These are phyloP conservation scores for Gymnopithys bicolor DNA, from an alignment of 2,797 vertebrate genomes.

Conservation along the genomic window DNA sequence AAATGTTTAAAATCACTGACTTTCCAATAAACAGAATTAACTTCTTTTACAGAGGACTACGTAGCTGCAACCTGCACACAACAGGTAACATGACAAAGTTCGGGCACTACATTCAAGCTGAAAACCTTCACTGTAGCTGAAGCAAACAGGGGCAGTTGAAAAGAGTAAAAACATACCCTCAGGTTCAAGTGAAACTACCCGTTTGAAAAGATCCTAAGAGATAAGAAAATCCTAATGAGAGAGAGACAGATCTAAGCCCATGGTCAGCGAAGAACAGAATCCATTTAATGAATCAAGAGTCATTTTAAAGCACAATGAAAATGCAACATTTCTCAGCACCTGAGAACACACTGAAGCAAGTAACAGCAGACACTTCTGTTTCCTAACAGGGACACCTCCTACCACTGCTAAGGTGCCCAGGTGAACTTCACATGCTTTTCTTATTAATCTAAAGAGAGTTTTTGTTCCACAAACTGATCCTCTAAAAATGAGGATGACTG, in stretches of 20 bases:
- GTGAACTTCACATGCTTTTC: neutral
- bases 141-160: neutral
- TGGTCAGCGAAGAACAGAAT: neutral
- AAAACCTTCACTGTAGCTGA: neutral
- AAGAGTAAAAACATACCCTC: neutral
- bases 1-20: neutral
- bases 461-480: neutral
- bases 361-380: neutral
- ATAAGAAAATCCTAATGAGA: neutral
- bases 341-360: neutral
- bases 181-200: neutral
- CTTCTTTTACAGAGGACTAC: neutral
- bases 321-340: neutral
- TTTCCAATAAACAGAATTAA: neutral
- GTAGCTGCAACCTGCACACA: neutral
- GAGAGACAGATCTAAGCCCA: neutral
- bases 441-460: neutral
- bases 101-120: neutral
- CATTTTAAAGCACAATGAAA: neutral
- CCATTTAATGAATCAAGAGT: neutral
- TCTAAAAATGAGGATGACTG: neutral
- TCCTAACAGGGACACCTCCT: neutral
- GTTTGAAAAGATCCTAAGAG: neutral
- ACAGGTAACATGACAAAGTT: neutral
- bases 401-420: neutral